phyloP scores from a whole-genome alignment of 2,888 invertebrate genomes.

The Acronicta alni region DNA sequence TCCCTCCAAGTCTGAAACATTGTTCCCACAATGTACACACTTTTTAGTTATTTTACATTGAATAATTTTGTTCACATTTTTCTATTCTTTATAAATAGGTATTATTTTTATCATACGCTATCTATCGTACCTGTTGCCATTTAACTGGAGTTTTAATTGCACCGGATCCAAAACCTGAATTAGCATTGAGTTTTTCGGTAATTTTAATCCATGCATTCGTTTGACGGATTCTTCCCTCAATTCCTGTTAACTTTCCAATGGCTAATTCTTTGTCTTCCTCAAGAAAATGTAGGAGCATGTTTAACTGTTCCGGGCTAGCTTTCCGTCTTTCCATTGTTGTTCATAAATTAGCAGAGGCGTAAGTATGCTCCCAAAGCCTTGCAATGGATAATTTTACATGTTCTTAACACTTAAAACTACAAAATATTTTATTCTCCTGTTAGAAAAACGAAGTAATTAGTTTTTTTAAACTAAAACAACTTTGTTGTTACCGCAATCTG shows the following conservation, averaged over 20 bases:
- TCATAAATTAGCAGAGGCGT: conserved; percentile 6
- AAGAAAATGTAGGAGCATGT: conserved; percentile 74
- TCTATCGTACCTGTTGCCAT: conserved; percentile 72
- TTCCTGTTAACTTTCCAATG: conserved; percentile 72
- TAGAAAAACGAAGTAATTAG: conserved; percentile 24
- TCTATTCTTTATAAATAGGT: no score
- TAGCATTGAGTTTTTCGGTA: conserved; percentile 76
- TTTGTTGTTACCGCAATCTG: conserved; percentile 50
- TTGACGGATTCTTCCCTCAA: conserved; percentile 73
- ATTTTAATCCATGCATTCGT: conserved; percentile 79
- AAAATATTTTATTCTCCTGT: conserved; percentile 22
- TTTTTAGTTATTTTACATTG: no score
- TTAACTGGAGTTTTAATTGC: conserved; percentile 79
- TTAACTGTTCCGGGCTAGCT: conserved; percentile 77
- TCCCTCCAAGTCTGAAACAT: conserved; percentile 73
- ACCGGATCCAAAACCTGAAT: conserved; percentile 76
- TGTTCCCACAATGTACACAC: no score
- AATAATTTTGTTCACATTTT: no score
- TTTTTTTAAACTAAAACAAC: conserved; percentile 15
- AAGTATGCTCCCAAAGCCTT: conserved; percentile 8
- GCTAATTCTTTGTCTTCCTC: conserved; percentile 76
- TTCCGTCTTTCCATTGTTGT: conserved; percentile 68
- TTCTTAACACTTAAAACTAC: not conserved
- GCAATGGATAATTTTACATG: conserved; percentile 5
- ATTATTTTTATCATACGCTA: not conserved